Evolutionary conservation across 2,888 invertebrate genomes (phyloP), one percentile per base, ranked within the genome.

Genomic region (Clistopyga incitator): DNA sequence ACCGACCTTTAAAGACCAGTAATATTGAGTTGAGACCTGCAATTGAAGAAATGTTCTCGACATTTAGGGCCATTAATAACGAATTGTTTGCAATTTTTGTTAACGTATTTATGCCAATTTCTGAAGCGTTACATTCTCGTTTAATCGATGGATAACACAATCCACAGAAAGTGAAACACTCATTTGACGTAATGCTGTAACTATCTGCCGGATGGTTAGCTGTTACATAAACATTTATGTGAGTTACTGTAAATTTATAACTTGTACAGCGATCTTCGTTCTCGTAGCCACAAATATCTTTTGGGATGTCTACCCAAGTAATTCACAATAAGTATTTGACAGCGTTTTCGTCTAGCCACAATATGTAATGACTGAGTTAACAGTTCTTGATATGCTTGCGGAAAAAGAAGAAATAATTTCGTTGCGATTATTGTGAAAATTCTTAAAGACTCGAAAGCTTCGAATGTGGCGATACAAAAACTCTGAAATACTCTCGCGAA

Each of bases 241-340:
- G 81, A 85, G 76, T 84, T 85, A 86, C 86, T 50, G 85, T 87
- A 87, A 79, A 79, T 89, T 88, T 89, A 90, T 89, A 88, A 87
- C 89, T 90, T 91, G 90, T 91, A 91, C 87, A 91, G 25, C 15
- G 29, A 59, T n/a, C 13, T 29, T 29, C n/a, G 59, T 3, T 29
- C 29, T 29, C 15, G 59, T 59, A 15, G 29, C 59, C n/a, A 54
- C 54, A 54, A 54, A 15, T 11, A 13, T 23, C 10, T 10, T 25
- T 54, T 54, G 54, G 54, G 54, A 25, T 11, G 13, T 23, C 23
- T 54, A 23, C 54, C 25, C 25, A 25, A 54, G 23, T 23, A 23
- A 54, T 54, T 54, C 13, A 54, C 54, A n/a, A n/a, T n/a, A 18
- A 50, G 50, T 18, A 50, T n/a, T 50, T 18, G 0, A n/a, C 50